Evolutionary conservation across 2,113 vertebrate genomes (phyloP), one percentile per base, ranked within the genome.

Genomic region (Panthera tigris): DNA sequence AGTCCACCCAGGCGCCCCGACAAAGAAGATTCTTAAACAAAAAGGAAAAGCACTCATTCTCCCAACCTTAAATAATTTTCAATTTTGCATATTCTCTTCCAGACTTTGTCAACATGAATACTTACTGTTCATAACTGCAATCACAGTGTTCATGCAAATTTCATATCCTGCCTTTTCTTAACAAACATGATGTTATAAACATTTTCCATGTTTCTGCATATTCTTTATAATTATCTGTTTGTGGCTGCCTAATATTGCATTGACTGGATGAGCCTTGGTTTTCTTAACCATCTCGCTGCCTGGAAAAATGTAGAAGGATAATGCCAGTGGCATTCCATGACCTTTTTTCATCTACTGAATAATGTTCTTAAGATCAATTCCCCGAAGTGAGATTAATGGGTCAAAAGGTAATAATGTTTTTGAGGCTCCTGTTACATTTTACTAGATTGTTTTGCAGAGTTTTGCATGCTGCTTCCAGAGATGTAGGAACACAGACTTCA

Each of bases 221-320:
- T 45, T 74, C 95, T 80, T 94, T 7, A 36, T 83, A 15, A 82
- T 95, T 61, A 78, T 68, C 87, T 57, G 41, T 93, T 87, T 45
- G n/a, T 6, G 23, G 31, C 63, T 66, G 48, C 21, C n/a, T 23
- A 36, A 61, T 68, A 50, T 69, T 48, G 27, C 36, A 18, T 1
- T 80, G 45, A 63, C 25, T 21, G 48, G 31, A 83, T 81, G 11
- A 86, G 39, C 36, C 52, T 3, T 5, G 27, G 25, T 50, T 87
- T 83, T 69, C 87, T 96, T 90, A 94, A 91, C 92, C 82, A 36
- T 41, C 94, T 94, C 97, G 8, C 41, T 39, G n/a, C 79, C 87
- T 48, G 33, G 21, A 93, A 48, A 69, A 92, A 39, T 8, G 9
- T 4, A 61, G 84, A 16, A 55, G 9, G n/a, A 29, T 5, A 16